These are phyloP conservation scores for Dendrocopos noguchii DNA, from an alignment of 2,113 vertebrate species.

Conservation along the genomic window DNA sequence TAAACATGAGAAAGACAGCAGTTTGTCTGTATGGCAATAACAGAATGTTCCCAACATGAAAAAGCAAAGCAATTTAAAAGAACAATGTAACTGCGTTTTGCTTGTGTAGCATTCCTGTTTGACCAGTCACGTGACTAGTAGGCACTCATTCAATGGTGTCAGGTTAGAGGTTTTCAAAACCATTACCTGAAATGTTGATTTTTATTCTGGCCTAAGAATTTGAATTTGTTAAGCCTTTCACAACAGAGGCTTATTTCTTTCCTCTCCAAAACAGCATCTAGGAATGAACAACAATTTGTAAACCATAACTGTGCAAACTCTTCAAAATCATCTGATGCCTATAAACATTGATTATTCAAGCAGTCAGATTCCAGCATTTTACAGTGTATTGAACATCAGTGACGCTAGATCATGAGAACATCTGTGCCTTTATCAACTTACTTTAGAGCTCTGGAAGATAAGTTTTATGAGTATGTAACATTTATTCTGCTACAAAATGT, in stretches of 20 bases:
- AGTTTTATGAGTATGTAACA: neutral
- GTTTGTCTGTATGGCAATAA: neutral
- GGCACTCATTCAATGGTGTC: neutral
- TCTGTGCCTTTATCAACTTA: neutral
- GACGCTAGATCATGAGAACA: neutral
- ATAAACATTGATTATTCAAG: slow-evolving; percentile 41
- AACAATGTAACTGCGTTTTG: neutral
- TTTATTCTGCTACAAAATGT: neutral
- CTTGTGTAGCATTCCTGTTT: neutral
- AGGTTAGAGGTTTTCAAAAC: slow-evolving; percentile 7
- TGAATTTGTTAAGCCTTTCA: neutral
- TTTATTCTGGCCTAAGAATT: neutral
- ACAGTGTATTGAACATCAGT: neutral
- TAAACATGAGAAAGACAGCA: neutral
- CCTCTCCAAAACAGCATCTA: slow-evolving; percentile 5
- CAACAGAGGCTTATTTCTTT: neutral
- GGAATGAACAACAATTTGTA: neutral
- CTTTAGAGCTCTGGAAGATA: slow-evolving; percentile 14
- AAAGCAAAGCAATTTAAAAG: neutral
- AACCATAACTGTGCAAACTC: neutral
- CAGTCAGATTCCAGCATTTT: slow-evolving; percentile 15
- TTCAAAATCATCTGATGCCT: neutral
- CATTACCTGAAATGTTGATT: neutral
- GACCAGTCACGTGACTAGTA: neutral
- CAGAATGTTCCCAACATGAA: neutral